These are phyloP conservation scores for Menidia beryllina DNA, from an alignment of 2,113 vertebrate genomes.

Conservation along the genomic window DNA sequence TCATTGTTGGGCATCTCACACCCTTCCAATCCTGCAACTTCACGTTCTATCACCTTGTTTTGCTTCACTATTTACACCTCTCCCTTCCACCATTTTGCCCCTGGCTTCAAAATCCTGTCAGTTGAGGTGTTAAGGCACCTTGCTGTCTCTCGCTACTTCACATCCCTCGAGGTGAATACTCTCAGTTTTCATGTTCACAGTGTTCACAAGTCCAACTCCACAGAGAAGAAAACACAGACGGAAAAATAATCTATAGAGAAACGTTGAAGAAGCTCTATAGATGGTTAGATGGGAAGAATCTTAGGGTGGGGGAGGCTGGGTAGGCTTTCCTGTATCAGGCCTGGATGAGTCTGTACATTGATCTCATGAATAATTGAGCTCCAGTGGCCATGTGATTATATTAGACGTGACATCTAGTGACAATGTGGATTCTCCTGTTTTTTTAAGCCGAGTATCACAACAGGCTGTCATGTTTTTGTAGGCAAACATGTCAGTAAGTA, in stretches of 20 bases:
- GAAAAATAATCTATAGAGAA: conserved; percentile 47
- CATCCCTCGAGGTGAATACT: conserved; percentile 52
- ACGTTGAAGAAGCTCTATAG: conserved; percentile 9
- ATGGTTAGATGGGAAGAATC: conserved; percentile 6
- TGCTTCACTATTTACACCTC: conserved; percentile 7
- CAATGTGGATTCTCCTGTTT: conserved; percentile 37
- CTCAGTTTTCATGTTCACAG: conserved; percentile 55
- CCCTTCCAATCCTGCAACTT: background rate
- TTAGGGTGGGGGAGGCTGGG: background rate
- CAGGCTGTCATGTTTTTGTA: conserved; percentile 5
- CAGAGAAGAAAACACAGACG: conserved; percentile 13
- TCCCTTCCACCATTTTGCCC: conserved; percentile 2
- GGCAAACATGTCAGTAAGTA: conserved; percentile 7
- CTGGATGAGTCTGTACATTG: conserved; percentile 67
- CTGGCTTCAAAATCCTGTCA: conserved; percentile 20
- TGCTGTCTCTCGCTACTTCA: conserved; percentile 27
- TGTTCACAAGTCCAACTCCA: conserved; percentile 28
- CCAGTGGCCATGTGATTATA: conserved; percentile 56
- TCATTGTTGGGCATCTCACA: conserved; percentile 31
- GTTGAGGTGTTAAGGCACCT: conserved; percentile 30
- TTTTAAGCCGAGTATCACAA: conserved; percentile 26
- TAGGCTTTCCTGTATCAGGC: conserved; percentile 49
- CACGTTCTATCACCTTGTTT: conserved; percentile 14
- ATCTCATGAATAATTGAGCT: conserved; percentile 78
- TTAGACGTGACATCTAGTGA: conserved; percentile 67